These are phyloP conservation scores for Rhynchopsitta pachyrhyncha DNA, from an alignment of 2,113 vertebrate genomes.

Conservation along the genomic window DNA sequence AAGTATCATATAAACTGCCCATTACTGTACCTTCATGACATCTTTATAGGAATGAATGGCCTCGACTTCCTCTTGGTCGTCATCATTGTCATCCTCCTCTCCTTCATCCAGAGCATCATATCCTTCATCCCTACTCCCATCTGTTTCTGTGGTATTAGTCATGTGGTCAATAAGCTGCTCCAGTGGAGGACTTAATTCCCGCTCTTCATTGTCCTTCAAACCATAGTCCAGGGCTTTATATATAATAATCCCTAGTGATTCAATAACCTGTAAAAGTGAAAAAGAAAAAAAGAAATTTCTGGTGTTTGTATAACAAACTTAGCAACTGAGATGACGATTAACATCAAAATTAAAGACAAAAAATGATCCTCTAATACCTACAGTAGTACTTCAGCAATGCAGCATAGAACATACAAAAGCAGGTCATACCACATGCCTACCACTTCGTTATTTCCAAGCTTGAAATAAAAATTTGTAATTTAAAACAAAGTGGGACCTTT, in stretches of 20 bases:
- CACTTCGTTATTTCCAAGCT: neutral
- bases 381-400: neutral
- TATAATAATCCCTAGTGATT: constrained; percentile 96
- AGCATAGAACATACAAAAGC: neutral
- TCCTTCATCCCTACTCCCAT: constrained; percentile 89
- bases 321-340: neutral
- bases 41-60: constrained; percentile 84
- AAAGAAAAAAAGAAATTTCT: neutral
- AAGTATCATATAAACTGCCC: neutral
- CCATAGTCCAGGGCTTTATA: constrained; percentile 98
- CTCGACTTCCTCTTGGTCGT: constrained; percentile 65
- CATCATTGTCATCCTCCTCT: constrained; percentile 76
- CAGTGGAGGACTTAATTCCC: constrained; percentile 92
- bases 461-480: neutral
- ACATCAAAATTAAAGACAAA: neutral
- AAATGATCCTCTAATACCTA: neutral
- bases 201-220: constrained; percentile 94
- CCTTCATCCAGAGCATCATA: constrained; percentile 94
- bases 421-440: neutral
- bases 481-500: neutral
- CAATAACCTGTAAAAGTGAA: constrained; percentile 82
- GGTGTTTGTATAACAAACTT: neutral
- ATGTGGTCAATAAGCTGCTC: constrained; percentile 95
- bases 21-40: constrained; percentile 86
- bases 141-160: constrained; percentile 86